Percentiles rank a stretch among this genome's conserved stretches.
These are phyloP conservation scores for Suricata suricatta DNA, from an alignment of 2,113 vertebrate genomes.

Conservation along the genomic window DNA sequence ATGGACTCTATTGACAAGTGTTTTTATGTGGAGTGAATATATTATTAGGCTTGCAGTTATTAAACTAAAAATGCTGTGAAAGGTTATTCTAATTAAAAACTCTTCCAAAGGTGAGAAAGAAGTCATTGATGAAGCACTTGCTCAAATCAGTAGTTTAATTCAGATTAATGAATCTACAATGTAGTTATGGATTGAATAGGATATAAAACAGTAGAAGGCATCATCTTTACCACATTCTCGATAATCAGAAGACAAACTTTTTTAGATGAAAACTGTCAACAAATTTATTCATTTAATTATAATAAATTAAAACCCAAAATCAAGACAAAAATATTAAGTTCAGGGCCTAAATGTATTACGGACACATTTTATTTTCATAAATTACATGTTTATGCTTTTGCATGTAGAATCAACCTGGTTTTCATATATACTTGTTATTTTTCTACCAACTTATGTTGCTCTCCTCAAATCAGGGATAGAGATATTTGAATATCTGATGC, in stretches of 20 bases:
- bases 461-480: not conserved
- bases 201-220: slow-evolving; percentile 9
- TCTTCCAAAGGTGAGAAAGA: slow-evolving; percentile 57
- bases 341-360: not conserved
- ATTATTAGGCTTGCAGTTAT: slow-evolving; percentile 66
- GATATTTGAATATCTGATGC: not conserved
- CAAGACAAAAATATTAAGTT: not conserved
- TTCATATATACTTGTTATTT: not conserved
- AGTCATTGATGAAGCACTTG: slow-evolving; percentile 59
- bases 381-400: not conserved
- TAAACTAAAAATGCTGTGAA: slow-evolving; percentile 72
- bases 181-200: slow-evolving; percentile 28
- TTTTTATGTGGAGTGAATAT: slow-evolving; percentile 52
- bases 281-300: not conserved
- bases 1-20: not conserved
- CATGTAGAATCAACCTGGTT: not conserved
- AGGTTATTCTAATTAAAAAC: slow-evolving; percentile 77
- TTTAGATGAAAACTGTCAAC: not conserved
- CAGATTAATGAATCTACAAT: slow-evolving; percentile 61
- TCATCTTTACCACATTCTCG: not conserved
- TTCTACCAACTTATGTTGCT: not conserved
- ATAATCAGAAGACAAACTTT: not conserved
- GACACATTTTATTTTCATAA: not conserved
- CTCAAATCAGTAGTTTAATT: slow-evolving; percentile 67
- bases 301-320: not conserved